Evolutionary conservation across 2,113 vertebrate genomes (phyloP).

Genomic region (Seriola quinqueradiata): DNA sequence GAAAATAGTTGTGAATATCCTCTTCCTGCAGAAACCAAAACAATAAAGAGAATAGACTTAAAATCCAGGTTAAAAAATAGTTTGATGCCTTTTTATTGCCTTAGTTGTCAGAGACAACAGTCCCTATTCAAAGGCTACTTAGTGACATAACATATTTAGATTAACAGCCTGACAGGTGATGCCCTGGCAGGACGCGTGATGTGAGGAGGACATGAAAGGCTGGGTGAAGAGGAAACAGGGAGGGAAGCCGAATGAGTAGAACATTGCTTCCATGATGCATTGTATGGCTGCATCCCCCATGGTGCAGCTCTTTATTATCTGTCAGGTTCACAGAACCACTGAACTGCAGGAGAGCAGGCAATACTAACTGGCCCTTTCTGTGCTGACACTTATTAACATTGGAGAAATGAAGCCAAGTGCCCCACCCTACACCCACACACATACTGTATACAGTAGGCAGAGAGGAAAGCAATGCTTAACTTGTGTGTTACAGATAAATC

Average conservation of each 20-base stretch:
- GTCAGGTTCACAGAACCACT: conserved; percentile 54
- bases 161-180: conserved; percentile 31
- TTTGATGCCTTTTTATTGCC: background rate
- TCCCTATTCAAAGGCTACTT: conserved; percentile 13
- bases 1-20: background rate
- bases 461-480: background rate
- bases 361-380: conserved; percentile 45
- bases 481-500: background rate
- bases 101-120: background rate
- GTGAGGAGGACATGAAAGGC: conserved; percentile 39
- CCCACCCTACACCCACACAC: background rate
- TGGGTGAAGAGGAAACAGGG: conserved; percentile 4
- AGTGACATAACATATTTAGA: conserved; percentile 45
- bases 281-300: conserved; percentile 41
- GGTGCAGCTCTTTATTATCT: conserved; percentile 71
- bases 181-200: conserved; percentile 25
- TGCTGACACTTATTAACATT: conserved; percentile 50
- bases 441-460: background rate
- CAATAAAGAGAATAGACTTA: too few species aligned
- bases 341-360: conserved; percentile 48
- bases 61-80: too few species aligned
- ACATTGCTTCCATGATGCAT: conserved; percentile 68
- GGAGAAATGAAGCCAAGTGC: conserved; percentile 31
- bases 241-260: conserved; percentile 41
- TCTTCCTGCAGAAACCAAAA: too few species aligned